Evolutionary conservation across 2,888 invertebrate genomes (phyloP).

Genomic region (Elegia similella): DNA sequence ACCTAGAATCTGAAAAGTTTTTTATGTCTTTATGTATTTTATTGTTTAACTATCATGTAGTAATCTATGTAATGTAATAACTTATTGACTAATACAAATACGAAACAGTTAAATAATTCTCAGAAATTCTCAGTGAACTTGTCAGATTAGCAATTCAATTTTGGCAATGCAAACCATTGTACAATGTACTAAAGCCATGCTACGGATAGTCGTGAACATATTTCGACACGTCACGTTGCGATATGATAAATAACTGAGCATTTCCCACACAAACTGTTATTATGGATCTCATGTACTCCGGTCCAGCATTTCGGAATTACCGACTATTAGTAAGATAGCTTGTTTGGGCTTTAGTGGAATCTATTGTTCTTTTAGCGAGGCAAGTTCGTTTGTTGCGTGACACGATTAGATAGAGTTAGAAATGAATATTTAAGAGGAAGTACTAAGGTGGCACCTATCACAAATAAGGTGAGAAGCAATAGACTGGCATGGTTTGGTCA

Average conservation of each 20-base stretch:
- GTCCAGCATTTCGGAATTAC: slow-evolving; percentile 45
- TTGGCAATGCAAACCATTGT: slow-evolving; percentile 14
- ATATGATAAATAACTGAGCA: slow-evolving; percentile 42
- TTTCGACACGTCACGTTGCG: slow-evolving; percentile 53
- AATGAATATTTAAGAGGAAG: too few relatives aligned
- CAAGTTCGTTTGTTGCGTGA: too few relatives aligned
- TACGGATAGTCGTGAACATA: slow-evolving; percentile 28
- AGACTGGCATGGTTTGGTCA: too few relatives aligned
- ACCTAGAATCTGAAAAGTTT: too few relatives aligned
- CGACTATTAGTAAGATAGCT: slow-evolving; percentile 18
- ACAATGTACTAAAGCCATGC: slow-evolving; percentile 6
- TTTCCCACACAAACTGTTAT: slow-evolving; percentile 58
- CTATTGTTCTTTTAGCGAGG: too few relatives aligned
- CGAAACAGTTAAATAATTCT: background rate
- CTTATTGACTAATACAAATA: background rate
- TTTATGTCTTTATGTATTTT: too few relatives aligned
- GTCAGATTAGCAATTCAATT: slow-evolving; percentile 10
- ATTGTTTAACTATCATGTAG: too few relatives aligned
- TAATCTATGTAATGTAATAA: background rate
- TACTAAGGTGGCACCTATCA: too few relatives aligned
- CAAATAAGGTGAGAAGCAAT: too few relatives aligned
- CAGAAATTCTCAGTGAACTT: slow-evolving; percentile 5
- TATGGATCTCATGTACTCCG: slow-evolving; percentile 47
- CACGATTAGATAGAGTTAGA: too few relatives aligned
- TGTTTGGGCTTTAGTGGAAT: background rate